Evolutionary conservation across 2,888 invertebrate species (phyloP), one percentile per base, ranked within the genome.

Genomic region (Melipona beecheii): DNA sequence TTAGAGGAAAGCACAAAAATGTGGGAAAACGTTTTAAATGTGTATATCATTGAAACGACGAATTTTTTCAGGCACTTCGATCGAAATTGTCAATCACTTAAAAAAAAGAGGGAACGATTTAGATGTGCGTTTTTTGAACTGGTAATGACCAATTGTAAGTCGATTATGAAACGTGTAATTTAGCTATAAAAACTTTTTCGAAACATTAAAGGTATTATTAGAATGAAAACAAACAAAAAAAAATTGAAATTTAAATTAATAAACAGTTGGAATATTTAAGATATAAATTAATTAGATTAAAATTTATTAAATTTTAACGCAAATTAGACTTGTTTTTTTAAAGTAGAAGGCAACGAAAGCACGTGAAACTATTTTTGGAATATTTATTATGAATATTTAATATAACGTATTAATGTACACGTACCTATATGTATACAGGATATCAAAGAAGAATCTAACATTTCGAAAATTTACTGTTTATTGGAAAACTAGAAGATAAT

Each of bases 101-200:
- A 36, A 31, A 36, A n/a, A 17, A n/a, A 17, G 2, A 17, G n/a
- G 31, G 27, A 52, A 54, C 31, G 54, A 56, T 15, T 15, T 70
- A 36, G 70, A 54, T 36, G 54, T 56, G 70, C 70, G 54, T 31
- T 70, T 70, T 70, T 36, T 54, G 52, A 70, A 70, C 60, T 27
- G 15, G 13, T 52, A 11, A n/a, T 13, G 36, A 64, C 64, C 31
- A 64, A 64, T 58, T 21, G 5, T 17, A 64, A 21, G 31, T 21
- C 24, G 11, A 27, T 52, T 13, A 11, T 69, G 52, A 49, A 69
- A 69, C 5, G 52, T 24, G 24, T 24, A 50, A 19, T 24, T 68
- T 49, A 68, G 24, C 24, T 49, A 11, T 68, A 43, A 17, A 49
- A 49, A 43, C 17, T 27, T 27, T 60, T 24, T 43, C 43, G 17